Conservation (phyloP, 2,113 vertebrate species). For the Sphyrna mokarran region DNA sequence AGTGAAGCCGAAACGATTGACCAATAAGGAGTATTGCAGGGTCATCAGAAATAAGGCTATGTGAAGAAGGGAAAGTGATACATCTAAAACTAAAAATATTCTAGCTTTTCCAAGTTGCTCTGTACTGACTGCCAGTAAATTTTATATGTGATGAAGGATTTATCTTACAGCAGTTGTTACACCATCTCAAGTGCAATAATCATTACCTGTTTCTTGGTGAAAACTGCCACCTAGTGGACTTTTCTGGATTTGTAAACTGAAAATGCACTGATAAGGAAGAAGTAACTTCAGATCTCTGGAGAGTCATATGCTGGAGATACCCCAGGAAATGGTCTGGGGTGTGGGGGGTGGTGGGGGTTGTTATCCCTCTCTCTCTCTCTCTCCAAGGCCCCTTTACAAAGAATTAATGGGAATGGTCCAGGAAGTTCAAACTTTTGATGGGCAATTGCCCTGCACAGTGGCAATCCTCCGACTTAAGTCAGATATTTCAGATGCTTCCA, state of each 20-base stretch:
- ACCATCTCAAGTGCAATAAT: background rate
- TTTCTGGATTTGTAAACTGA: background rate
- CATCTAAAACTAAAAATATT: background rate
- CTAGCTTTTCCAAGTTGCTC: background rate
- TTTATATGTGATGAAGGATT: background rate
- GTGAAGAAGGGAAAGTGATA: background rate
- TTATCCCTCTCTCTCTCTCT: too few relatives aligned
- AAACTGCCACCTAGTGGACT: conserved; percentile 25
- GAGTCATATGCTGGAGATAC: too few relatives aligned
- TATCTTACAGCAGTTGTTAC: background rate
- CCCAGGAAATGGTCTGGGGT: too few relatives aligned
- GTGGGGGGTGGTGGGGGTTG: too few relatives aligned
- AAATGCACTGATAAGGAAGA: background rate
- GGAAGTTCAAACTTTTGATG: too few relatives aligned
- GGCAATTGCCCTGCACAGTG: too few relatives aligned
- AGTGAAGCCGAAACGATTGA: background rate
- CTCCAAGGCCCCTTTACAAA: too few relatives aligned
- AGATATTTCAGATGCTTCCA: too few relatives aligned
- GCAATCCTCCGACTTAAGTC: too few relatives aligned
- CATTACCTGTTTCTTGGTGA: background rate
- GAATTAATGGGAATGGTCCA: too few relatives aligned
- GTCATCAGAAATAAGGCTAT: background rate
- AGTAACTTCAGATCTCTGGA: background rate
- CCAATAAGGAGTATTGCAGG: background rate
- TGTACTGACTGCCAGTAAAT: background rate